Base-by-base conservation (phyloP, 2,888 invertebrate species). In the Leucoptera coffeella region DNA sequence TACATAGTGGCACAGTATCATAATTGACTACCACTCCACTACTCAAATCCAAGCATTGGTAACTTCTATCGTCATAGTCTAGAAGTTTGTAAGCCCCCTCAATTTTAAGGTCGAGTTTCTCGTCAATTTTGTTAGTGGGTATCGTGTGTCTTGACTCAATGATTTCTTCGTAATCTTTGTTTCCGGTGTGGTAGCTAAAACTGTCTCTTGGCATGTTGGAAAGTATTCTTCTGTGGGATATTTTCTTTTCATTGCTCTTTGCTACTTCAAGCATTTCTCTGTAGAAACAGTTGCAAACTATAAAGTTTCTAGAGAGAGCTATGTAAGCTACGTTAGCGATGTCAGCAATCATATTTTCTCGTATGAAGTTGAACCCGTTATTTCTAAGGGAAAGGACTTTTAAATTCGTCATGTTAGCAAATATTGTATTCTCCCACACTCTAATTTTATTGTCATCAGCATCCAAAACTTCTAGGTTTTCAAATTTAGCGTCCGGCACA, bases 211-310 rank as follows among this genome's bases (percentile, higher is more conserved):
- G n/a, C n/a, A n/a, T n/a, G n/a, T n/a, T n/a, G n/a, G n/a, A n/a
- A n/a, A n/a, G n/a, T n/a, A n/a, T n/a, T n/a, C n/a, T n/a, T n/a
- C n/a, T n/a, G n/a, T n/a, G n/a, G n/a, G n/a, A n/a, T n/a, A n/a
- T n/a, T n/a, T n/a, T 23, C 2, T 0, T 13, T 7, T 29, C 6
- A 30, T 32, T 29, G 45, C 47, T 33, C 1, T 40, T 32, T 0
- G 55, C 55, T 10, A 53, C 36, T 19, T 74, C 67, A 17, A 72
- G 57, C 6, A 78, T 47, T n/a, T 75, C 65, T 29, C 69, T 58
- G 0, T 72, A 42, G 3, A 62, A 45, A 31, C 80, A 79, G 27
- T 73, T 74, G 38, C 82, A 82, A 0, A 77, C 50, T 12, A 80
- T 65, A 5, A 67, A 65, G 38, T 82, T 83, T 0, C 56, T 57